phyloP scores from a whole-genome alignment of 2,113 vertebrate genomes.

The Pterocles burchelli region DNA sequence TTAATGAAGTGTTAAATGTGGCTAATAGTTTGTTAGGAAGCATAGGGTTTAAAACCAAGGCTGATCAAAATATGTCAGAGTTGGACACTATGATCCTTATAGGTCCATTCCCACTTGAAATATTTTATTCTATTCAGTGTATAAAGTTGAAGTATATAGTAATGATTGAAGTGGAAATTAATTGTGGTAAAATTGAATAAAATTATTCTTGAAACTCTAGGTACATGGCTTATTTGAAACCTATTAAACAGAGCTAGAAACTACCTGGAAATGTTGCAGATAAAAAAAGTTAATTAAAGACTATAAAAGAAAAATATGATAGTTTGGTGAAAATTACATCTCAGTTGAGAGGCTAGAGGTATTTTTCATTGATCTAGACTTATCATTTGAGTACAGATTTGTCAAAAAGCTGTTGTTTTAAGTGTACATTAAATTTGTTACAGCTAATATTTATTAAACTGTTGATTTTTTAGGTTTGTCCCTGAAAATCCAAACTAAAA shows the following conservation, averaged over 20 bases:
- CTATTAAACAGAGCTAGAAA: background rate
- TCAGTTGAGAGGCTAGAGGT: background rate
- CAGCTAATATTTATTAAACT: background rate
- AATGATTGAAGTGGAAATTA: background rate
- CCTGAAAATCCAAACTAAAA: background rate
- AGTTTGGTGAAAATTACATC: background rate
- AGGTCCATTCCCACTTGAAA: background rate
- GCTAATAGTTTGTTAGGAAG: background rate
- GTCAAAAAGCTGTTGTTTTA: background rate
- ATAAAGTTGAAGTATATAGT: background rate
- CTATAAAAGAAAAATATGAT: background rate
- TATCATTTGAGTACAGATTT: background rate
- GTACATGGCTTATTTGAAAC: background rate
- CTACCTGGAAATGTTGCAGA: background rate
- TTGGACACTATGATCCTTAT: background rate
- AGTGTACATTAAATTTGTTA: background rate
- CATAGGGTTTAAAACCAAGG: background rate
- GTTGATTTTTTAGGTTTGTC: background rate
- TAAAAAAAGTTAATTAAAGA: background rate
- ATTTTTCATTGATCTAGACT: background rate
- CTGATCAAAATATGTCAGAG: background rate
- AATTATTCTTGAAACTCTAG: background rate
- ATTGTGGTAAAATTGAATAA: background rate
- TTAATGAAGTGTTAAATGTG: background rate
- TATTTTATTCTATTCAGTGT: background rate